phyloP scores from a whole-genome alignment of 2,888 invertebrate genomes.

The Ceramica pisi region DNA sequence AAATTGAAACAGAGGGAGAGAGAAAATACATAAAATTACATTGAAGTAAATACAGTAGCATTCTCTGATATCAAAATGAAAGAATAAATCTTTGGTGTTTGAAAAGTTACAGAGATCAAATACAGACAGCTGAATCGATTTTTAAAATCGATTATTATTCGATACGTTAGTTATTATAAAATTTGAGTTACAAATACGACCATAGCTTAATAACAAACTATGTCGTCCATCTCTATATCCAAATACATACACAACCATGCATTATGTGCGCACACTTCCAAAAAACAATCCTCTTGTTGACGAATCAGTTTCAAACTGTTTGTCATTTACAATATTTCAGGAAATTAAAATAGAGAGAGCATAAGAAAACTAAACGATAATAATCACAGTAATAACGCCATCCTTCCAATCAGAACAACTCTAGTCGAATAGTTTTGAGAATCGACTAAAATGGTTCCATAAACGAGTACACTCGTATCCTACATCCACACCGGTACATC shows the following conservation, averaged over 20 bases:
- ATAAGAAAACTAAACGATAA: constrained; percentile 14
- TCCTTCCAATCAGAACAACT: constrained; percentile 11
- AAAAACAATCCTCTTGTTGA: not conserved
- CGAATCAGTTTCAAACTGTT: constrained; percentile 13
- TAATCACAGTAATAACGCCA: constrained; percentile 24
- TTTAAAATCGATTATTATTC: constrained; percentile 17
- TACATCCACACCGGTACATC: constrained; percentile 54
- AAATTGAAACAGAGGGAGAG: not conserved
- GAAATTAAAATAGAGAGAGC: constrained; percentile 14
- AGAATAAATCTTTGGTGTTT: not conserved
- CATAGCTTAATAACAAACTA: not conserved
- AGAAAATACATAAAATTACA: constrained; percentile 3
- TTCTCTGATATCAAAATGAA: not conserved
- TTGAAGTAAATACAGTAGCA: not conserved
- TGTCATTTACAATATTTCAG: not conserved
- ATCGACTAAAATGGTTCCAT: constrained; percentile 38
- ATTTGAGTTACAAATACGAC: not conserved
- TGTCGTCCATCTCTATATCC: constrained; percentile 1
- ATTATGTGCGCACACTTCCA: constrained; percentile 25
- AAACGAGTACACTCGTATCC: constrained; percentile 29
- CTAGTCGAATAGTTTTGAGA: constrained; percentile 23
- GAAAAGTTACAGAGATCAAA: constrained; percentile 5
- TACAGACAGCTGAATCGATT: constrained; percentile 15
- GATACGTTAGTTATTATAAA: not conserved
- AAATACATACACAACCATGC: constrained; percentile 39